Evolutionary conservation across 37 sponge, comb jelly and placozoan genomes (phyloP).

Genomic region (Diacarnus erythraeanus): DNA sequence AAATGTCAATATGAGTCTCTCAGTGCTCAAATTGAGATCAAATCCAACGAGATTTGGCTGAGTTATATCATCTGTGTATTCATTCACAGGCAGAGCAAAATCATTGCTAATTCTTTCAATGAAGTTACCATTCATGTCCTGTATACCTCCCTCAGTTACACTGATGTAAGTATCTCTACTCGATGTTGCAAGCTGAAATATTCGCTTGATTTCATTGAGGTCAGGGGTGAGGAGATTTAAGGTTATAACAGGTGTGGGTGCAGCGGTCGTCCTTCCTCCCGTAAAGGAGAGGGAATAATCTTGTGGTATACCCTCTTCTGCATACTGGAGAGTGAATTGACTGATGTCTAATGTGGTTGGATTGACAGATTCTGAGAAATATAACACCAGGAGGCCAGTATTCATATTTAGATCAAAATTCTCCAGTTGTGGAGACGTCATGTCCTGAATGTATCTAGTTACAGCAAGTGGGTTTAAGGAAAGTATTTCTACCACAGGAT

Average conservation of each 20-base stretch:
- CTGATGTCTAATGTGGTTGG: conserved; percentile 63
- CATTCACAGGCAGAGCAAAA: conserved; percentile 37
- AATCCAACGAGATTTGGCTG: conserved; percentile 55
- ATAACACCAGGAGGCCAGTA: conserved; percentile 48
- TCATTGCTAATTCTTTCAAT: conserved; percentile 27
- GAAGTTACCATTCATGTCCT: conserved; percentile 70
- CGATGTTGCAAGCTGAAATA: conserved; percentile 57
- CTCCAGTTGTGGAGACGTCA: conserved; percentile 44
- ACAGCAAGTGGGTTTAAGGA: conserved; percentile 50
- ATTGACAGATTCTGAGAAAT: conserved; percentile 80
- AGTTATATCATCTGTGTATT: conserved; percentile 37
- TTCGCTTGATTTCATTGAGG: conserved; percentile 80
- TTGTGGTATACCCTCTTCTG: background rate
- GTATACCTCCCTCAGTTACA: conserved; percentile 38
- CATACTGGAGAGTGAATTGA: conserved; percentile 66
- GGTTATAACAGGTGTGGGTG: conserved; percentile 18
- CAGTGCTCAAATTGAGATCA: conserved; percentile 77
- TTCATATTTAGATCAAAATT: conserved; percentile 78
- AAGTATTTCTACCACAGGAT: conserved; percentile 47
- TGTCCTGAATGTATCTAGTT: conserved; percentile 42
- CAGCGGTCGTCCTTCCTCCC: conserved; percentile 35
- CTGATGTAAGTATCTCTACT: conserved; percentile 58
- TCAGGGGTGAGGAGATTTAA: conserved; percentile 52
- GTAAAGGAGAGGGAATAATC: conserved; percentile 21
- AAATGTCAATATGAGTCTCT: conserved; percentile 75